Evolutionary conservation across 2,113 vertebrate species (phyloP).

Genomic region (Dipodomys merriami): DNA sequence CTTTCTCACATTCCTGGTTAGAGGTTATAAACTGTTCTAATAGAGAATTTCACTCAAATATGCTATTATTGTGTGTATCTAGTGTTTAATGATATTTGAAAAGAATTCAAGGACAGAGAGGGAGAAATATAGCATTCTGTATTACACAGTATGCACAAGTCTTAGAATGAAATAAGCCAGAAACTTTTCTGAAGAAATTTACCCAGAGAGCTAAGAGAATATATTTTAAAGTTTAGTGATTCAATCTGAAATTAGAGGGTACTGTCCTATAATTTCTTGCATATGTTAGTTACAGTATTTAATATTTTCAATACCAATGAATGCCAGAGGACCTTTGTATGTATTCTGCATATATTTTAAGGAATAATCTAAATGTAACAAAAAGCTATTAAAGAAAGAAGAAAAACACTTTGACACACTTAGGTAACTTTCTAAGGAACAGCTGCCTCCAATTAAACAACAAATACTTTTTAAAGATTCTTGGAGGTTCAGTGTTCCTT

Average conservation of each 20-base stretch:
- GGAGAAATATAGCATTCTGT: conserved; percentile 19
- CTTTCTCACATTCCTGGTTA: conserved; percentile 63
- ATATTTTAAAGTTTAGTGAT: conserved; percentile 29
- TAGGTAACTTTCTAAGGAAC: conserved; percentile 71
- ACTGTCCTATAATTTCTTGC: conserved; percentile 46
- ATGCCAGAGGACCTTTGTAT: conserved; percentile 43
- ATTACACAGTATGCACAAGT: not conserved
- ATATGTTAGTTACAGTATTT: conserved; percentile 47
- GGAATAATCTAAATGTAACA: conserved; percentile 43
- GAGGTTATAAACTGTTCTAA: conserved; percentile 68
- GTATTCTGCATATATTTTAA: conserved; percentile 56
- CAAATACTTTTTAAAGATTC: conserved; percentile 56
- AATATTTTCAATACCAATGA: conserved; percentile 57
- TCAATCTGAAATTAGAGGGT: conserved; percentile 62
- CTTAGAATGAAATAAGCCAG: conserved; percentile 59
- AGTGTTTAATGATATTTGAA: conserved; percentile 58
- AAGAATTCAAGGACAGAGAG: conserved; percentile 67
- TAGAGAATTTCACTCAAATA: conserved; percentile 61
- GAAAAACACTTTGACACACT: conserved; percentile 28
- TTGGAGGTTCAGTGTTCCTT: conserved; percentile 51
- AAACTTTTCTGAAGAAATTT: conserved; percentile 42
- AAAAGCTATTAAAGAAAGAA: conserved; percentile 32
- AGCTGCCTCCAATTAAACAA: conserved; percentile 74
- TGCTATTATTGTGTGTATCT: conserved; percentile 27
- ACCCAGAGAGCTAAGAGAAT: conserved; percentile 10